phyloP scores from a whole-genome alignment of 2,797 vertebrate genomes.

The Notamacropus eugenii region DNA sequence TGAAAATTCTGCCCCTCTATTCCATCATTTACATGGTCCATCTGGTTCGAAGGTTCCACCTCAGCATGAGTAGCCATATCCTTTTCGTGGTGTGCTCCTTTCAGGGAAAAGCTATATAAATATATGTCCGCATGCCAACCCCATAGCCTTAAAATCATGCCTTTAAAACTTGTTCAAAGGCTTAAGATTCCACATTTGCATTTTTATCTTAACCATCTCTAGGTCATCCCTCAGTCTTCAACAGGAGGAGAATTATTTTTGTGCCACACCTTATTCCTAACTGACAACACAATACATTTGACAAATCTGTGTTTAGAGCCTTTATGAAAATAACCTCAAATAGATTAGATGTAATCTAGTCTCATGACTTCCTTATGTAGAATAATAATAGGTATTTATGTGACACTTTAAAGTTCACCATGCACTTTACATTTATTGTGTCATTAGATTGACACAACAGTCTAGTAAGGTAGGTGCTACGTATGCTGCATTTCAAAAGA shows the following conservation, averaged over 20 bases:
- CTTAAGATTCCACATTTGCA: not conserved
- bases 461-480: not conserved
- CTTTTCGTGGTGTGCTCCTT: not conserved
- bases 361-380: not conserved
- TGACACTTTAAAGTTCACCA: not conserved
- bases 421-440: not conserved
- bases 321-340: not conserved
- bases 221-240: not conserved
- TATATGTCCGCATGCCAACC: not conserved
- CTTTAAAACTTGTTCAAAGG: not conserved
- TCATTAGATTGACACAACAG: not conserved
- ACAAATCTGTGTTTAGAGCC: not conserved
- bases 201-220: not conserved
- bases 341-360: not conserved
- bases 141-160: not conserved
- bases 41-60: not conserved
- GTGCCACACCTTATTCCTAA: not conserved
- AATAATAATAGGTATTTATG: not conserved
- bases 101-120: not conserved
- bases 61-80: not conserved
- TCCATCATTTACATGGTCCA: not conserved
- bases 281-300: not conserved
- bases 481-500: not conserved
- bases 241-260: not conserved
- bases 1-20: slow-evolving; percentile 5